Conservation (phyloP, 2,888 invertebrate species). For the Ichneumon xanthorius region DNA sequence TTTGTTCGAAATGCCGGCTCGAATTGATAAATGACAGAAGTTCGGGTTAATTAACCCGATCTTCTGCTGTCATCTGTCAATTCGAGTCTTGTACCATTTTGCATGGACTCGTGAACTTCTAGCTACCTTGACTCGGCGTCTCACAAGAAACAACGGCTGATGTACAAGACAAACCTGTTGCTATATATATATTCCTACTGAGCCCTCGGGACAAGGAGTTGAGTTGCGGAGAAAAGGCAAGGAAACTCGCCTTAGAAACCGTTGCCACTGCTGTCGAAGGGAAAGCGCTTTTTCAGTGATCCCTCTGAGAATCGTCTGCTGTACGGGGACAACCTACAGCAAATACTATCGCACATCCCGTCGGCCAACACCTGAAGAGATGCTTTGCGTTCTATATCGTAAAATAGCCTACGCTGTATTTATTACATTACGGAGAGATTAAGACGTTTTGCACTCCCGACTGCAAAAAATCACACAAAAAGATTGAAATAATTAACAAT, state of each 20-base stretch:
- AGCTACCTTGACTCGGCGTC: neutral
- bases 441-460: too few species aligned
- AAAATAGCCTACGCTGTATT: neutral
- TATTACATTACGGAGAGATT: neutral
- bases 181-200: conserved; percentile 76
- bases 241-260: conserved; percentile 73
- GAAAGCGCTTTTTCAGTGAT: conserved; percentile 42
- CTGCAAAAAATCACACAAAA: too few species aligned
- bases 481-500: too few species aligned
- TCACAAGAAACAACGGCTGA: conserved; percentile 33
- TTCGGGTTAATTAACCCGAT: neutral
- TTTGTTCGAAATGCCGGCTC: neutral
- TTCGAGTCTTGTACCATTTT: conserved; percentile 8
- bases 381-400: neutral
- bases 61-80: neutral
- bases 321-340: conserved; percentile 6
- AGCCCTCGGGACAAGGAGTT: conserved; percentile 69
- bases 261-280: conserved; percentile 5
- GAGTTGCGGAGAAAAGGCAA: conserved; percentile 60
- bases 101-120: neutral
- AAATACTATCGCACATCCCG: neutral
- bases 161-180: conserved; percentile 75
- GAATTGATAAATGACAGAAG: neutral
- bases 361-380: neutral
- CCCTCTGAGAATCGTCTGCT: neutral